Base-by-base conservation (phyloP, 1,140 invertebrate species). In the Megathymus violae region DNA sequence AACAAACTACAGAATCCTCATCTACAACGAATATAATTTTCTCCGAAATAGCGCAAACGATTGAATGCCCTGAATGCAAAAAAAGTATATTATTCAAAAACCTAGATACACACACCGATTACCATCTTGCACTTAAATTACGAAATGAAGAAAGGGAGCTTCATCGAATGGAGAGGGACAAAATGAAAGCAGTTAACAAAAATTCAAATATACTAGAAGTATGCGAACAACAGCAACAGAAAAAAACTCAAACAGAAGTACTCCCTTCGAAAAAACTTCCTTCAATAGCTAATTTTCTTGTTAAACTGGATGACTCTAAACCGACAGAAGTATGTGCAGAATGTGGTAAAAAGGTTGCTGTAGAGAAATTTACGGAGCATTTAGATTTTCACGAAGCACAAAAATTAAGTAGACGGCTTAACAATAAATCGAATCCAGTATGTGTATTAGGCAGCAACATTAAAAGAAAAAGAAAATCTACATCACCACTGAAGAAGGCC, bases 341-440 rank as follows among this genome's bases (percentile, higher is more conserved):
- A 71, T 96, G 95, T 76, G 90, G 93, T 59, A 93, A 93, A 71
- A 92, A 85, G 69, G 91, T 96, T 25, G 76, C 88, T 17, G 11
- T 85, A n/a, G 85, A 88, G 3, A 94, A 94, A 62, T 92, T 94
- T 75, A 61, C 80, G 9, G 93, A 94, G 71, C 95, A 96, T 80
- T 81, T 91, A 56, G 95, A 96, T 86, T 96, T 93, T 82, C 95
- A 96, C 77, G 84, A 94, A 62, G 95, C 95, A 3, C 94, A 94
- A 73, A 93, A 92, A 71, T 74, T 96, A 25, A 95, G 93, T 73
- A 85, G 88, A 66, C 88, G 89, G 91, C 75, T 76, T 13, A 80
- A 85, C 51, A 69, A 52, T 14, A 75, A 78, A 61, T 17, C 60
- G 3, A 56, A 44, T 46, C 14, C 54, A 36, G 14, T 58, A 16